These are phyloP conservation scores for Paramormyrops hopkinsi DNA, from an alignment of 2,797 vertebrate genomes.

Conservation along the genomic window DNA sequence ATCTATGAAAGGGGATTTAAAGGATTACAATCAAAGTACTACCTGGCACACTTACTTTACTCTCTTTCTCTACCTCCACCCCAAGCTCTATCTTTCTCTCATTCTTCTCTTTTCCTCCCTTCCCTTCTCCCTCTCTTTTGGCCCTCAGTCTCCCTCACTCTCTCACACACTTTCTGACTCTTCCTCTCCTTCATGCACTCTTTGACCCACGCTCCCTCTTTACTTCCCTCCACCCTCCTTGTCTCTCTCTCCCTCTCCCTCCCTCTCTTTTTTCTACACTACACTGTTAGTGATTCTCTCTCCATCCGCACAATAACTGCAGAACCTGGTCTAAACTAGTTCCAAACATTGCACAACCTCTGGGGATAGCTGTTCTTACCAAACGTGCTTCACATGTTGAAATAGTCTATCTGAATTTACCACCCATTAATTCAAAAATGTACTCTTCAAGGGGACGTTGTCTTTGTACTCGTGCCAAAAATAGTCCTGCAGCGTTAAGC, in stretches of 20 bases:
- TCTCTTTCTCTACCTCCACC: neutral
- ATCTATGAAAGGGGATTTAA: neutral
- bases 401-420: neutral
- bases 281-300: neutral
- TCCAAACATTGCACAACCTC: neutral
- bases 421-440: neutral
- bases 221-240: neutral
- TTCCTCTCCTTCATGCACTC: neutral
- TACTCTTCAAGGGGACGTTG: neutral
- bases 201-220: neutral
- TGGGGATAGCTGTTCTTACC: neutral
- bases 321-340: constrained; percentile 15
- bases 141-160: neutral
- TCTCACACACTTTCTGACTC: neutral
- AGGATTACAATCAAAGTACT: neutral
- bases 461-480: neutral
- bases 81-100: neutral
- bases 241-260: neutral
- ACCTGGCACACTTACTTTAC: neutral
- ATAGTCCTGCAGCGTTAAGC: neutral
- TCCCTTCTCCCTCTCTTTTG: neutral
- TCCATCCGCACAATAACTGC: neutral
- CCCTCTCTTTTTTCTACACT: neutral
- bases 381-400: constrained; percentile 9
- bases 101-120: neutral